phyloP scores from a whole-genome alignment of 92 coral and sea anemone genomes.

The Bergia sp. region DNA sequence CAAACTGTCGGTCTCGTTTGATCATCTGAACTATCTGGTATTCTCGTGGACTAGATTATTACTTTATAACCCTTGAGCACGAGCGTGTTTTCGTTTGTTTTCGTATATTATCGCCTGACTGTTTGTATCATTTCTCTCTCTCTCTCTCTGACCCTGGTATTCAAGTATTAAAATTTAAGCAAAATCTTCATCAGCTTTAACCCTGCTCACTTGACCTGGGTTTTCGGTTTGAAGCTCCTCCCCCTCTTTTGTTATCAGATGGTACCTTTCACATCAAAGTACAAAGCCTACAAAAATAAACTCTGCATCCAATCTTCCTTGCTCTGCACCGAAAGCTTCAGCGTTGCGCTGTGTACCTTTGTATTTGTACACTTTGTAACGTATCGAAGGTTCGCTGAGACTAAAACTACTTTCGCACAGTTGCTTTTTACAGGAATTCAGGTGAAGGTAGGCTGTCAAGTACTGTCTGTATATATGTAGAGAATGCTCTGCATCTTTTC shows the following conservation, averaged over 20 bases:
- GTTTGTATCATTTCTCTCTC: too few relatives aligned
- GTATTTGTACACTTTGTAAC: neutral
- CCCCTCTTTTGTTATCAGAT: neutral
- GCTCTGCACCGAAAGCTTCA: neutral
- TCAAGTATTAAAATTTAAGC: too few relatives aligned
- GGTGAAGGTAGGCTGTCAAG: neutral
- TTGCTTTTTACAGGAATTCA: neutral
- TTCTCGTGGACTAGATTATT: too few relatives aligned
- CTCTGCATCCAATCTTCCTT: neutral
- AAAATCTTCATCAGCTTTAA: neutral
- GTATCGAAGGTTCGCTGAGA: neutral
- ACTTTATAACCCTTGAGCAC: too few relatives aligned
- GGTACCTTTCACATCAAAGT: neutral
- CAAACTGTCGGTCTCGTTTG: too few relatives aligned
- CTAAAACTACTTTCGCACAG: neutral
- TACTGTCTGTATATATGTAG: neutral
- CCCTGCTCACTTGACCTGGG: neutral
- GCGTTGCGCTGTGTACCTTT: neutral
- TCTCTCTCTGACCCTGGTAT: too few relatives aligned
- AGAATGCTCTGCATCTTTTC: neutral
- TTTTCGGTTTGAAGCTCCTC: neutral
- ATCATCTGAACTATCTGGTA: too few relatives aligned
- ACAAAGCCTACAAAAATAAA: neutral
- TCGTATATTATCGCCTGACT: too few relatives aligned
- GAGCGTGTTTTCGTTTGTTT: too few relatives aligned